Evolutionary conservation across 2,113 vertebrate species (phyloP).

Genomic region (Scytalopus superciliaris): DNA sequence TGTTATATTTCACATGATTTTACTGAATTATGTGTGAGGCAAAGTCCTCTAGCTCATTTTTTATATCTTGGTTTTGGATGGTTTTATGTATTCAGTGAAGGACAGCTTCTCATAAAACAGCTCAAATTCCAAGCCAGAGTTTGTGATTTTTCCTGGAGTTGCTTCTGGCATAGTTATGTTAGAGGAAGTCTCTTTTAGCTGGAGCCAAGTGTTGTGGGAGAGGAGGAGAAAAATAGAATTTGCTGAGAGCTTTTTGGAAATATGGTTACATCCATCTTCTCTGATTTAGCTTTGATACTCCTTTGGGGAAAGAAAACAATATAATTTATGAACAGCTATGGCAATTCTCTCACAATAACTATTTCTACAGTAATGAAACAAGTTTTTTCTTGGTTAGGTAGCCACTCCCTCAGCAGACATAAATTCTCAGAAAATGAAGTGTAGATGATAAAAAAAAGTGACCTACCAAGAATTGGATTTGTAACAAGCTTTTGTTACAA

Average conservation of each 20-base stretch:
- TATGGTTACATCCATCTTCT: background rate
- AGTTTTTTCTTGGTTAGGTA: background rate
- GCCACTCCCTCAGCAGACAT: background rate
- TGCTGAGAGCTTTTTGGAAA: background rate
- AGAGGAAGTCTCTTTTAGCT: background rate
- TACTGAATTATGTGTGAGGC: background rate
- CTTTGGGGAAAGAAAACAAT: background rate
- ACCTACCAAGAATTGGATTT: background rate
- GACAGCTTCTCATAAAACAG: background rate
- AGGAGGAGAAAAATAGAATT: background rate
- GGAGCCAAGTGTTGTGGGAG: background rate
- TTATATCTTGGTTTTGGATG: background rate
- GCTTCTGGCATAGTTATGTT: background rate
- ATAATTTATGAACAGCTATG: background rate
- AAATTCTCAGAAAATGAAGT: background rate
- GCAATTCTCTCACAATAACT: background rate
- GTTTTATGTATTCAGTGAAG: background rate
- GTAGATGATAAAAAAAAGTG: background rate
- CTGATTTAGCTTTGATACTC: background rate
- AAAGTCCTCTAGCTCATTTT: background rate
- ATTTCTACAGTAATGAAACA: background rate
- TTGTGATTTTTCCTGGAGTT: background rate
- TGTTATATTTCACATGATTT: background rate
- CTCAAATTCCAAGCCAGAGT: background rate
- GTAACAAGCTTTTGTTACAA: background rate